Evolutionary conservation across 2,888 invertebrate genomes (phyloP), one percentile per base, ranked within the genome.

Genomic region (Boloria euphrosyne): DNA sequence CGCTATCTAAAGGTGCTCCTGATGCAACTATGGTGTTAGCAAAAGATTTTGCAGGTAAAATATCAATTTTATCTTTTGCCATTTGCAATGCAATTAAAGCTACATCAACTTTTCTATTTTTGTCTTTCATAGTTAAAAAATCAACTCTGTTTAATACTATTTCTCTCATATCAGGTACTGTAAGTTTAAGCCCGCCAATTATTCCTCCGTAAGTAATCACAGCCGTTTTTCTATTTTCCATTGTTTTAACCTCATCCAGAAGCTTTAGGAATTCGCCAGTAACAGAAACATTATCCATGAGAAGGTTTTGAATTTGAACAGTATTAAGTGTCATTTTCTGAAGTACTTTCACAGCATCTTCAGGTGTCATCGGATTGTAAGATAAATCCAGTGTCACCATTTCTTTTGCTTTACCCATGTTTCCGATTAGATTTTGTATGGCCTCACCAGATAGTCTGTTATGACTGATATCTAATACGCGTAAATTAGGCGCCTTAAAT

Each of bases 261-360:
- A 78, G 22, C 4, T 65, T 17, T 16, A 87, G 18, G 72, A 86
- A 87, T 0, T 74, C 65, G 14, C 46, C 49, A 62, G 77, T 73
- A 0, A 89, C 84, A 16, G 73, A 69, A 0, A 89, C 75, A 67
- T 86, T 84, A 0, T 87, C 84, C 79, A 89, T 74, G 5, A 79
- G 67, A 6, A 88, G 66, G 17, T 75, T 75, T 47, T 79, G 74
- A 13, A 88, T 67, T 71, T 82, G 82, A 0, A 83, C 82, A 49
- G 58, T 66, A 4, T 50, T 18, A 1, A 55, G 57, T 66, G 76
- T 79, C 68, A 87, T 71, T 74, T 80, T 83, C 3, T 64, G 46
- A 2, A 89, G 71, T 38, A 86, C 63, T 16, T 46, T 67, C 0
- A 79, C 16, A 13, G 87, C 84, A 58, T 88, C 87, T 0, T 47